Conservation (phyloP, 2,113 vertebrate species). For the Haemorhous mexicanus region DNA sequence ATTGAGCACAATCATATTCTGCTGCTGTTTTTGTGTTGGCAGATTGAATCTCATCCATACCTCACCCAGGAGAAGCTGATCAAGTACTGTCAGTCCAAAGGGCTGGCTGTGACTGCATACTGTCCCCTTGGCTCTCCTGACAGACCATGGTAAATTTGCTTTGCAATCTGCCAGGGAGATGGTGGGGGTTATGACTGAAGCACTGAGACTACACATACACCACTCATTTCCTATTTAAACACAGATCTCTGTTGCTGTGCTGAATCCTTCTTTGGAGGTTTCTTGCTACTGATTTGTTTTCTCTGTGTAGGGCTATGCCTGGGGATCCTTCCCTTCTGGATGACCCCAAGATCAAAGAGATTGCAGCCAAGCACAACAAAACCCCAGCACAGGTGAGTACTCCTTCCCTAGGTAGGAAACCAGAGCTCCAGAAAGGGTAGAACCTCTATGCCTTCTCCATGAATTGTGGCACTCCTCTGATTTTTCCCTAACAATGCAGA, state of each 20-base stretch:
- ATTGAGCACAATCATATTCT: too few species aligned
- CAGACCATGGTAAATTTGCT: neutral
- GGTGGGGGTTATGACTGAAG: neutral
- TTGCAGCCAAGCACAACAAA: too few species aligned
- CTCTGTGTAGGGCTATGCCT: neutral
- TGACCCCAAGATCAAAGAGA: neutral
- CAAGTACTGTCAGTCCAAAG: constrained; percentile 84
- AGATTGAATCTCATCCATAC: constrained; percentile 92
- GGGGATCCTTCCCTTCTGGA: neutral
- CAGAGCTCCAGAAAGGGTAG: neutral
- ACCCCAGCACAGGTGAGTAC: too few species aligned
- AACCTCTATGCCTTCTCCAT: neutral
- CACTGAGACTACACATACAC: neutral
- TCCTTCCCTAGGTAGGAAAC: neutral
- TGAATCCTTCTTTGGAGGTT: neutral
- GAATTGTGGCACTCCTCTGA: neutral
- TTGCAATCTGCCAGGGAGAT: neutral
- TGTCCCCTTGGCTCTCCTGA: neutral
- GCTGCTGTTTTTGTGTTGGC: neutral
- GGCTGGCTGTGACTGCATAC: constrained; percentile 81
- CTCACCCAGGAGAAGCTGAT: constrained; percentile 89
- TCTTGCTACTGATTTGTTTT: neutral
- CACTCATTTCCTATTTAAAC: neutral
- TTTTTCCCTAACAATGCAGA: neutral
- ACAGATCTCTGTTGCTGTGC: neutral